phyloP scores from a whole-genome alignment of 1,140 invertebrate genomes.

The Gryon sp. region DNA sequence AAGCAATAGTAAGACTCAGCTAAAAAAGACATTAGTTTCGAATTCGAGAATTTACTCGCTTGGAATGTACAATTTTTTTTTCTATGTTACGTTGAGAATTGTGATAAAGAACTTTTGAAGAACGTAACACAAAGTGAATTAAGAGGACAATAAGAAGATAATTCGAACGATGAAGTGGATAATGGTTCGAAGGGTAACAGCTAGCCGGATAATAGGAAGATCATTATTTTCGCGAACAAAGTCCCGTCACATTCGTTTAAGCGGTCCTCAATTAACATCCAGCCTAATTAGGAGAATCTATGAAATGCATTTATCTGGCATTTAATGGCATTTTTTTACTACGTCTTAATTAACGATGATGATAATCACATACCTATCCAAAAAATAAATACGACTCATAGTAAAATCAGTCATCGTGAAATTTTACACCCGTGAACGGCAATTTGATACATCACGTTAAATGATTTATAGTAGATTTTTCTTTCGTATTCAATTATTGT shows the following conservation, averaged over 20 bases:
- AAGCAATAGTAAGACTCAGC: conserved; percentile 1
- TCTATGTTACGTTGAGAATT: conserved; percentile 17
- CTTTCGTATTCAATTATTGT: too few species aligned
- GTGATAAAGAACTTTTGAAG: conserved; percentile 59
- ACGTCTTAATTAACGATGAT: conserved; percentile 46
- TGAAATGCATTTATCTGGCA: conserved; percentile 51
- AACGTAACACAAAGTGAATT: conserved; percentile 64
- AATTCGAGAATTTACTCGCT: conserved; percentile 19
- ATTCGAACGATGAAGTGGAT: conserved; percentile 76
- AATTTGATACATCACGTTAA: too few species aligned
- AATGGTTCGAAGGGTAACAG: conserved; percentile 72
- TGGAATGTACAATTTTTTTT: conserved; percentile 36
- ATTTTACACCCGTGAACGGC: conserved; percentile 1
- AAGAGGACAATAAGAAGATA: conserved; percentile 74
- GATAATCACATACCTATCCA: conserved; percentile 18
- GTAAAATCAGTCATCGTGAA: conserved; percentile 12
- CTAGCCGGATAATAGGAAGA: conserved; percentile 76
- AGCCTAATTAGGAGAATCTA: conserved; percentile 71
- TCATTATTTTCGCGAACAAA: conserved; percentile 78
- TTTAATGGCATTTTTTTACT: conserved; percentile 46
- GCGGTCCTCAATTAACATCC: conserved; percentile 74
- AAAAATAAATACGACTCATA: conserved; percentile 28
- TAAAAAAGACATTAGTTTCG: conserved; percentile 29
- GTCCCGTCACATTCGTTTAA: conserved; percentile 71
- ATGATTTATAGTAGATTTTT: too few species aligned